Evolutionary conservation across 2,888 invertebrate genomes (phyloP).

Genomic region (Napeogenes inachia): DNA sequence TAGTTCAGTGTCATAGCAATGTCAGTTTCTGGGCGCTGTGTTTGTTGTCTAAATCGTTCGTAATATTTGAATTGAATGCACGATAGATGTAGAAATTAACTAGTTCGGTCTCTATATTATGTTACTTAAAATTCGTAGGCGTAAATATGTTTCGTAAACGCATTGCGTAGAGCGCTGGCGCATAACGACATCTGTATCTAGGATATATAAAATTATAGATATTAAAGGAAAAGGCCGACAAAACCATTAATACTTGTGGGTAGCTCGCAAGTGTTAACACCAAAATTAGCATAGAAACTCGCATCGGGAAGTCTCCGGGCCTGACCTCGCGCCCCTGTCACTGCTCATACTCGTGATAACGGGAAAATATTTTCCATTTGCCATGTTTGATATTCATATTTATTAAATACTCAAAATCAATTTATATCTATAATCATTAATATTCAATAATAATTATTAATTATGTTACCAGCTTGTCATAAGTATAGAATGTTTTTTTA

Average conservation of each 20-base stretch:
- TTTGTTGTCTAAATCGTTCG: slow-evolving; percentile 74
- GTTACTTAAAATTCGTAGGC: slow-evolving; percentile 60
- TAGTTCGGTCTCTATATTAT: slow-evolving; percentile 60
- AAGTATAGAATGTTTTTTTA: too few relatives aligned
- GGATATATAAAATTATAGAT: slow-evolving; percentile 51
- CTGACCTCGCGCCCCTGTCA: slow-evolving; percentile 73
- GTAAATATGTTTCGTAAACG: slow-evolving; percentile 63
- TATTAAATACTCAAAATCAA: not conserved
- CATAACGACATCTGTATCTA: slow-evolving; percentile 41
- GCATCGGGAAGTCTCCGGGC: slow-evolving; percentile 61
- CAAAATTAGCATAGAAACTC: slow-evolving; percentile 74
- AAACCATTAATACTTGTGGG: slow-evolving; percentile 72
- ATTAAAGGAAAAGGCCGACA: slow-evolving; percentile 63
- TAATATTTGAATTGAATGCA: slow-evolving; percentile 77
- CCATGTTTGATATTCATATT: slow-evolving; percentile 28
- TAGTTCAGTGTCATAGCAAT: slow-evolving; percentile 68
- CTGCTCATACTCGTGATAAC: slow-evolving; percentile 68
- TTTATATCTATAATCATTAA: not conserved
- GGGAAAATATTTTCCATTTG: slow-evolving; percentile 63
- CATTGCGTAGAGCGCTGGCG: slow-evolving; percentile 61
- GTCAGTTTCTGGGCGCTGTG: slow-evolving; percentile 63
- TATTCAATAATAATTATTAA: too few relatives aligned
- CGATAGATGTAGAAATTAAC: slow-evolving; percentile 72
- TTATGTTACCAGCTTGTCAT: too few relatives aligned
- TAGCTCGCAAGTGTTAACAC: slow-evolving; percentile 63